phyloP scores from a whole-genome alignment of 2,113 vertebrate genomes.

The Laticauda laticaudata region DNA sequence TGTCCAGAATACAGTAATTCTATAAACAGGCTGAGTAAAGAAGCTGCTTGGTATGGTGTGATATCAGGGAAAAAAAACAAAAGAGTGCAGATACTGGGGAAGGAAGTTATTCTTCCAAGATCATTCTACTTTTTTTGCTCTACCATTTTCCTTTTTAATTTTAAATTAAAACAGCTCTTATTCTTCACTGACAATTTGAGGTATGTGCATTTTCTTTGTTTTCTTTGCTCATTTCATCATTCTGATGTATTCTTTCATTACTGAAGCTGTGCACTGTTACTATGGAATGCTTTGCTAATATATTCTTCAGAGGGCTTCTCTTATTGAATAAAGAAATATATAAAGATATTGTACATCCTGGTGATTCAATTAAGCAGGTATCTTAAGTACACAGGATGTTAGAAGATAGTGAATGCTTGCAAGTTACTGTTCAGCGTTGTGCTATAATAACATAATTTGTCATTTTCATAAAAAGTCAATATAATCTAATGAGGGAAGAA shows the following conservation, averaged over 20 bases:
- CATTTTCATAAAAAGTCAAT: conserved; percentile 29
- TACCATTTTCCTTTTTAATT: conserved; percentile 5
- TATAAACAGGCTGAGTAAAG: not conserved
- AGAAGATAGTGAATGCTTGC: conserved; percentile 28
- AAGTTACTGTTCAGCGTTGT: conserved; percentile 13
- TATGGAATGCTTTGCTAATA: conserved; percentile 24
- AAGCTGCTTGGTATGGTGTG: not conserved
- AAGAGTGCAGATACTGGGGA: not conserved
- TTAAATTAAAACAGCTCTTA: conserved; percentile 16
- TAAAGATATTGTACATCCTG: conserved; percentile 26
- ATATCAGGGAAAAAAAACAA: not conserved
- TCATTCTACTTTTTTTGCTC: not conserved
- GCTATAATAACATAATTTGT: conserved; percentile 27
- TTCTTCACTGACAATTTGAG: conserved; percentile 21
- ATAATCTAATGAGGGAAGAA: conserved; percentile 32
- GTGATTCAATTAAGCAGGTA: conserved; percentile 21
- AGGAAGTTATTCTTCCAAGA: not conserved
- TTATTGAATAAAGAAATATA: conserved; percentile 27
- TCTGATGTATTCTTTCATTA: conserved; percentile 26
- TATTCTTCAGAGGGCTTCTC: conserved; percentile 6
- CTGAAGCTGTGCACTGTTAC: not conserved
- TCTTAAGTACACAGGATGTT: conserved; percentile 30
- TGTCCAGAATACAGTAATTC: not conserved
- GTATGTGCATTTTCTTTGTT: conserved; percentile 13
- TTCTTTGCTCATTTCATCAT: conserved; percentile 30